These are phyloP conservation scores for Drosophila pseudotalamancana DNA, from an alignment of 2,888 invertebrate species.

Conservation along the genomic window DNA sequence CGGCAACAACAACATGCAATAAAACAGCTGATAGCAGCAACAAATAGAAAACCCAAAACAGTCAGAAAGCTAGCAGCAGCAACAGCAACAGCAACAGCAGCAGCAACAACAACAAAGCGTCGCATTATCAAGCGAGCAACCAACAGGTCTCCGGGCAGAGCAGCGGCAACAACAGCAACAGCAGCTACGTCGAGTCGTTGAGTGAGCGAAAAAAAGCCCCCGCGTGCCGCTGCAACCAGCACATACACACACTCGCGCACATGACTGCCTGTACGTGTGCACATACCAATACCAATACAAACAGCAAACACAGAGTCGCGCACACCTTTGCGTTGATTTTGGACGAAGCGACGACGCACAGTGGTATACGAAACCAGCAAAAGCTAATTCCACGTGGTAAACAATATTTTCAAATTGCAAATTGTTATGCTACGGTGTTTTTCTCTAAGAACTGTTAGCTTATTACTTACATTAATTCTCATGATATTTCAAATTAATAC, in stretches of 20 bases:
- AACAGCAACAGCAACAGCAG: slow-evolving; percentile 7
- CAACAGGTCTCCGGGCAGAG: slow-evolving; percentile 70
- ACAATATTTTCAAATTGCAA: neutral
- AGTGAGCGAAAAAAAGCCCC: slow-evolving; percentile 69
- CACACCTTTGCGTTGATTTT: slow-evolving; percentile 79
- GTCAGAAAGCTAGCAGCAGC: slow-evolving; percentile 39
- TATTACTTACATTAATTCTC: no score
- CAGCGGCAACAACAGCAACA: slow-evolving; percentile 39
- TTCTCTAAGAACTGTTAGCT: no score
- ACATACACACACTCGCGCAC: slow-evolving; percentile 10
- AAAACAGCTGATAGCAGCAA: slow-evolving; percentile 77
- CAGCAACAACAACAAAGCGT: slow-evolving; percentile 62
- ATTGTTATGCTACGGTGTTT: no score
- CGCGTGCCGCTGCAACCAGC: slow-evolving; percentile 76
- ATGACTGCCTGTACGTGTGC: slow-evolving; percentile 16
- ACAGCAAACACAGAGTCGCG: slow-evolving; percentile 65
- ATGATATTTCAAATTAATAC: no score
- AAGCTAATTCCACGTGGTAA: slow-evolving; percentile 43
- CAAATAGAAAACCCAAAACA: slow-evolving; percentile 68
- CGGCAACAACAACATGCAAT: slow-evolving; percentile 70
- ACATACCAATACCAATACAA: slow-evolving; percentile 34
- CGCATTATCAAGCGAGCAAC: slow-evolving; percentile 78
- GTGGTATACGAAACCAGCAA: slow-evolving; percentile 26
- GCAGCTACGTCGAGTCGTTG: slow-evolving; percentile 38
- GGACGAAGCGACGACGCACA: slow-evolving; percentile 65